Conservation (phyloP, 1,140 invertebrate genomes). For the Nymphalis io region DNA sequence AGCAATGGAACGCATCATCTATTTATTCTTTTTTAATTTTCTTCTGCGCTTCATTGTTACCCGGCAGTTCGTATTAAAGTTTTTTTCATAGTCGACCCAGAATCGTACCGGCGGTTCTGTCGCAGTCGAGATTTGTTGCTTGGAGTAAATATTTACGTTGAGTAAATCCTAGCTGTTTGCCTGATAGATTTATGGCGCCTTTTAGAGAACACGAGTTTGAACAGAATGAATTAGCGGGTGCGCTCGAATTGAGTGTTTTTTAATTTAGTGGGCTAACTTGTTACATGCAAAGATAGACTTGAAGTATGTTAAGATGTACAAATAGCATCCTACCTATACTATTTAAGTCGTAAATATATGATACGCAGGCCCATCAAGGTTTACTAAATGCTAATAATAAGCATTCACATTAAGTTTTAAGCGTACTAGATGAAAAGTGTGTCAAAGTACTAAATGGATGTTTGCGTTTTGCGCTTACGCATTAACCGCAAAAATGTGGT, state of each 20-base stretch:
- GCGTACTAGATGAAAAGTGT: slow-evolving; percentile 40
- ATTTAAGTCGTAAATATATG: slow-evolving; percentile 9
- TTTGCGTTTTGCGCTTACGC: slow-evolving; percentile 48
- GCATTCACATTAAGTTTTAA: slow-evolving; percentile 26
- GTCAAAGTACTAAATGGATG: slow-evolving; percentile 63
- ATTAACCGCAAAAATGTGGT: slow-evolving; percentile 66
- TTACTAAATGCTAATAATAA: slow-evolving; percentile 24
- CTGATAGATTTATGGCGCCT: slow-evolving; percentile 25
- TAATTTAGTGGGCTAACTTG: slow-evolving; percentile 6
- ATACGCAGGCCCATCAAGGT: slow-evolving; percentile 5
- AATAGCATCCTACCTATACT: neutral
- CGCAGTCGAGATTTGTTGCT: slow-evolving; percentile 10
- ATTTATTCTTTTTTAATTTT: slow-evolving; percentile 29
- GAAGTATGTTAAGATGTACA: neutral
- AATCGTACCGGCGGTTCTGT: slow-evolving; percentile 4
- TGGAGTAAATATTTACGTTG: slow-evolving; percentile 28
- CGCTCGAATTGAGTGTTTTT: slow-evolving; percentile 20
- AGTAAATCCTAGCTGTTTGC: slow-evolving; percentile 24
- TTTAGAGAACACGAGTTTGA: slow-evolving; percentile 20
- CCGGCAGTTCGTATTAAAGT: slow-evolving; percentile 13
- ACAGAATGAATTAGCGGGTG: slow-evolving; percentile 23
- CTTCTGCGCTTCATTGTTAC: slow-evolving; percentile 14
- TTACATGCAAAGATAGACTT: neutral
- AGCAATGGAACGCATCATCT: slow-evolving; percentile 12
- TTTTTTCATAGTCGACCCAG: slow-evolving; percentile 14